Percentiles rank a stretch among this genome's conserved stretches.
Evolutionary conservation across 1,140 invertebrate genomes (phyloP).

Genomic region (Drosophila azteca): DNA sequence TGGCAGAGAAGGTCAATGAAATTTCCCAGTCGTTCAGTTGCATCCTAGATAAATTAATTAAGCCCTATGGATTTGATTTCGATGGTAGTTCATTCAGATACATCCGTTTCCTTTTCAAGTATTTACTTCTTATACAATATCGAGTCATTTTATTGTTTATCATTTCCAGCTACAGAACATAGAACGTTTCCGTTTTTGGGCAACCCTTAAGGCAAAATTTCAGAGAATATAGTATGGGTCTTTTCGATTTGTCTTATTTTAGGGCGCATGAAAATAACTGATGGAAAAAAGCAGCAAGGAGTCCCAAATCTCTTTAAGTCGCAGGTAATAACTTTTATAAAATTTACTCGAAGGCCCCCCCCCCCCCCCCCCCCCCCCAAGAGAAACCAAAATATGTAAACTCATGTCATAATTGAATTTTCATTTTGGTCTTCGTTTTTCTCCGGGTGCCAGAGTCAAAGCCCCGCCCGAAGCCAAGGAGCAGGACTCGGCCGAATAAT

Average conservation of each 20-base stretch:
- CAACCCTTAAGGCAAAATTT: no score
- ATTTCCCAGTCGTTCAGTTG: no score
- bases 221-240: no score
- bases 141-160: no score
- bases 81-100: no score
- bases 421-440: constrained; percentile 33
- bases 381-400: constrained; percentile 42
- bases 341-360: not conserved
- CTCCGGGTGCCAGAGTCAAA: constrained; percentile 13
- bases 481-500: constrained; percentile 41
- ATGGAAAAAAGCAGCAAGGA: not conserved
- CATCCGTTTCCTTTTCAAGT: no score
- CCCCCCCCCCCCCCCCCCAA: not conserved
- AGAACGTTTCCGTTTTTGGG: no score
- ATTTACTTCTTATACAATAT: no score
- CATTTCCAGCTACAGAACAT: no score
- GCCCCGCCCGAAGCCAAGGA: constrained; percentile 11
- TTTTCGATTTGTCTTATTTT: not conserved
- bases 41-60: no score
- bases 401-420: constrained; percentile 77
- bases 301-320: constrained; percentile 46
- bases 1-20: no score
- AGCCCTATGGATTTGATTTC: no score
- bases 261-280: not conserved
- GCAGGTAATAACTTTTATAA: constrained; percentile 47